Evolutionary conservation across 2,888 invertebrate species (phyloP).

Genomic region (Podabrus alpinus): DNA sequence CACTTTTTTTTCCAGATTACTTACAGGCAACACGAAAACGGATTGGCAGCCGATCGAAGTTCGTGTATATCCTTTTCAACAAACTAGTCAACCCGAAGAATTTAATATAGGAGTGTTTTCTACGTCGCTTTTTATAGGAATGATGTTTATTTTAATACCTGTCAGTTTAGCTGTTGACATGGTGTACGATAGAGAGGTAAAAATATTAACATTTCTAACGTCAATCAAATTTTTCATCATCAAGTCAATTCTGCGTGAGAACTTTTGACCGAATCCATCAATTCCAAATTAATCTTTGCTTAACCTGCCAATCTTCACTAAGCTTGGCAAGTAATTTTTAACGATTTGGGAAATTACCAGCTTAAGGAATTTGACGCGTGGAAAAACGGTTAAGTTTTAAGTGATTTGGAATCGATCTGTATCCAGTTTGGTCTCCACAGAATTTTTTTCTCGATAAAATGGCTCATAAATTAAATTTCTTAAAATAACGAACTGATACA

Average conservation of each 20-base stretch:
- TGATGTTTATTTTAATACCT: slow-evolving; percentile 79
- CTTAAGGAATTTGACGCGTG: no score
- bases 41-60: slow-evolving; percentile 66
- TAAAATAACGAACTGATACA: neutral
- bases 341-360: neutral
- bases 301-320: neutral
- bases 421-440: neutral
- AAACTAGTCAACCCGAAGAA: slow-evolving; percentile 73
- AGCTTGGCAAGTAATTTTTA: neutral
- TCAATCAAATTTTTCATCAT: neutral
- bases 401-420: no score
- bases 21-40: slow-evolving; percentile 3
- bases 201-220: neutral
- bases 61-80: slow-evolving; percentile 71
- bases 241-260: neutral
- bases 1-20: slow-evolving; percentile 6
- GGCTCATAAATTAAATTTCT: neutral
- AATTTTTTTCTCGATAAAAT: neutral
- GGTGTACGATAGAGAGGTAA: slow-evolving; percentile 82
- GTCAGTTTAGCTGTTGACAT: slow-evolving; percentile 78
- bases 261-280: neutral
- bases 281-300: neutral
- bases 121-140: slow-evolving; percentile 77
- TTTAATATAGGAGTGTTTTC: slow-evolving; percentile 74
- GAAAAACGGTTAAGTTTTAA: no score